Conservation (phyloP, 2,113 vertebrate genomes). For the Emydura subglobosa region DNA sequence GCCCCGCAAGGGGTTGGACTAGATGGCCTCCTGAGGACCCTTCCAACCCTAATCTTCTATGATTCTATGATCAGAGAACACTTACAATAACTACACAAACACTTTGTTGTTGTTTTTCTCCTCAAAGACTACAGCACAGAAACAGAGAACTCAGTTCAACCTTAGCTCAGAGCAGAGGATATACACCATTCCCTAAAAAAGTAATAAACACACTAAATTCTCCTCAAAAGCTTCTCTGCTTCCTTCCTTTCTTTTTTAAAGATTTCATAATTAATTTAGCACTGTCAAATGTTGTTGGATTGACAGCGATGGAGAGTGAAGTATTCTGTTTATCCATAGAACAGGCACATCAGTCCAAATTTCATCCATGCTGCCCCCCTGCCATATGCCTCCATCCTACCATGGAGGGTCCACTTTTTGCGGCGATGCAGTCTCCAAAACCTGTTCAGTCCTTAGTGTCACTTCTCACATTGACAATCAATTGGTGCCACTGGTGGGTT, state of each 20-base stretch:
- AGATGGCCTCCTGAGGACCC: no score
- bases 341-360: rapidly evolving
- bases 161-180: neutral
- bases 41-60: no score
- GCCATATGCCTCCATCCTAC: rapidly evolving
- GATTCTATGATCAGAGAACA: neutral
- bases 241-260: neutral
- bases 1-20: no score
- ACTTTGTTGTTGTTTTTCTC: neutral
- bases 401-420: neutral
- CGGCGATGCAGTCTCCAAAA: neutral
- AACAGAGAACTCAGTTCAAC: neutral
- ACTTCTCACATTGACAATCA: neutral
- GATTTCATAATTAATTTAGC: neutral
- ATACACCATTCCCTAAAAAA: neutral
- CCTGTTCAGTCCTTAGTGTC: neutral
- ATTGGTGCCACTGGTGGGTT: neutral
- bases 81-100: neutral
- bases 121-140: neutral
- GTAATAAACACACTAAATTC: neutral
- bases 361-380: rapidly evolving
- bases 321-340: neutral
- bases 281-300: neutral
- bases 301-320: rapidly evolving
- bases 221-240: neutral